Percentiles rank a stretch among this genome's conserved stretches.
These are phyloP conservation scores for Myiotriccus ornatus DNA, from an alignment of 2,797 vertebrate species.

Conservation along the genomic window DNA sequence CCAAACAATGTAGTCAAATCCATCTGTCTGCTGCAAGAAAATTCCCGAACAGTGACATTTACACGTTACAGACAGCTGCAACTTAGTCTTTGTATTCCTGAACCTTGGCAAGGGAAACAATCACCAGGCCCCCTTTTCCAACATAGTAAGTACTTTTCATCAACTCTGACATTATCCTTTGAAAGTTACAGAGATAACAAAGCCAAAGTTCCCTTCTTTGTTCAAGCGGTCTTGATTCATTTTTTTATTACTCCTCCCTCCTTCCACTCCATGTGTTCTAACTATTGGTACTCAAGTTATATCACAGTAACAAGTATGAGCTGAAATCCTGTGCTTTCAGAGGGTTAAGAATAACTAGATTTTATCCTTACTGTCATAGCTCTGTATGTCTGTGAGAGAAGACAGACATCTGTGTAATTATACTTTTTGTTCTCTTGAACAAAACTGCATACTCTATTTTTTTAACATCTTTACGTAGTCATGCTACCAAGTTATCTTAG, in stretches of 20 bases:
- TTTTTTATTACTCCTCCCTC: not conserved
- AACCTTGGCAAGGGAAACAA: not conserved
- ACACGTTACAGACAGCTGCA: not conserved
- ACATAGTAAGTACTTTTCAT: not conserved
- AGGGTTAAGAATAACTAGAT: not conserved
- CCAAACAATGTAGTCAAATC: not conserved
- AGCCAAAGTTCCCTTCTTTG: not conserved
- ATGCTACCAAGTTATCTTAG: not conserved
- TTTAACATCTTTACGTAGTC: not conserved
- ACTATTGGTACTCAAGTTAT: not conserved
- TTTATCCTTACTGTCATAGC: not conserved
- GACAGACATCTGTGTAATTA: constrained; percentile 39
- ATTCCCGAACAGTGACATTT: not conserved
- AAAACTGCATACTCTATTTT: constrained; percentile 1
- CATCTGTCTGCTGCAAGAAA: not conserved
- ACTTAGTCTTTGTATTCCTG: not conserved
- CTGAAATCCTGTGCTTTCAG: not conserved
- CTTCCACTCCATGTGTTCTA: not conserved
- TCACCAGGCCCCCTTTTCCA: not conserved
- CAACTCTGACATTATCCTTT: not conserved
- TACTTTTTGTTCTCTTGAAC: constrained; percentile 7
- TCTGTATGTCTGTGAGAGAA: not conserved
- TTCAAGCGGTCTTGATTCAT: not conserved
- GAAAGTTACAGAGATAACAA: not conserved
- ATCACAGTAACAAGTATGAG: not conserved